Conservation (phyloP, 2,888 invertebrate species). For the Cryptus armator region DNA sequence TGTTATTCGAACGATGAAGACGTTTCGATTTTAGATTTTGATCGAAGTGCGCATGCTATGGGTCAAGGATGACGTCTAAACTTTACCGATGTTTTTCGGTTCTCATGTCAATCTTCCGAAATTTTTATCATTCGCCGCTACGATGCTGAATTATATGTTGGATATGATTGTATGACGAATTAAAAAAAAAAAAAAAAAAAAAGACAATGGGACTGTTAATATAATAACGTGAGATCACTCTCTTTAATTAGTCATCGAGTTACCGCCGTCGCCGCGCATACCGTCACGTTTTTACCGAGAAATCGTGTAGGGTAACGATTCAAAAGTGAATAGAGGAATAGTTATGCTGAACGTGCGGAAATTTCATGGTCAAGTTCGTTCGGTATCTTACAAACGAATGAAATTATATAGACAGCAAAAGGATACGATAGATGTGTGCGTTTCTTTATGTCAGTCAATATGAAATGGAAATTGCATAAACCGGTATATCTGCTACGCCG, state of each 20-base stretch:
- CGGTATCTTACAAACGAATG: conserved; percentile 39
- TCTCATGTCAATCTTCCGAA: conserved; percentile 12
- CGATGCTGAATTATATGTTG: not conserved
- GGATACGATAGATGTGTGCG: not conserved
- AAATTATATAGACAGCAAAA: conserved; percentile 18
- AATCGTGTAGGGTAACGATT: conserved; percentile 27
- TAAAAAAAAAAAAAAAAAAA: conserved; percentile 3
- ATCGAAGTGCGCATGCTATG: not conserved
- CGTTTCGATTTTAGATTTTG: not conserved
- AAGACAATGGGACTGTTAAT: conserved; percentile 8
- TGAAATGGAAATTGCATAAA: conserved; percentile 48
- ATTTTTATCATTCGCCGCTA: conserved; percentile 4
- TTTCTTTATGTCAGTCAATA: conserved; percentile 37
- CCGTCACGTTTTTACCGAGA: conserved; percentile 54
- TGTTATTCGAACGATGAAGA: not conserved
- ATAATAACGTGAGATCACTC: conserved; percentile 55
- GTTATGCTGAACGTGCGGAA: not conserved
- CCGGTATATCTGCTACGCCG: conserved; percentile 17
- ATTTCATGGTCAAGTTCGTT: conserved; percentile 62
- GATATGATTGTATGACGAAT: too few relatives aligned
- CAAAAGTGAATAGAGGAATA: conserved; percentile 11
- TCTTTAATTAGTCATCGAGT: conserved; percentile 55
- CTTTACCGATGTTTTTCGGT: not conserved
- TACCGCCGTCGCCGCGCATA: conserved; percentile 36
- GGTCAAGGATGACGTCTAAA: conserved; percentile 16